Base-by-base conservation (phyloP, 2,113 vertebrate genomes). In the Fukomys damarensis region DNA sequence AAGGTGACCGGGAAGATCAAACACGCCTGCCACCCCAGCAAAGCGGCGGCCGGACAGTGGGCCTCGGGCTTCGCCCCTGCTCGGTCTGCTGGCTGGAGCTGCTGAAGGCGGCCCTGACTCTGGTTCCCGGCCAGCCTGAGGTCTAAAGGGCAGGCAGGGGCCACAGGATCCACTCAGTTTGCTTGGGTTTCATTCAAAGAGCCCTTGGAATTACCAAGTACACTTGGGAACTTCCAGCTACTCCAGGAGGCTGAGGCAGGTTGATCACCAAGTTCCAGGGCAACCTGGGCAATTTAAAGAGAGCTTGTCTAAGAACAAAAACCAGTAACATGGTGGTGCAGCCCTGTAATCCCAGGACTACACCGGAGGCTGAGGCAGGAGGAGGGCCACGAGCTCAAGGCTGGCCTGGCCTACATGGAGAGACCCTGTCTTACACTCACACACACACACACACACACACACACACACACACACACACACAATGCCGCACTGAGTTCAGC, bases 1-100 rank as follows among this genome's bases (percentile, higher is more conserved):
- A 43, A 58, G 83, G 79, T 93, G 97, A 92, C 70, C 28, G 92
- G 32, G 92, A 93, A 79, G 95, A 96, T 86, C 96, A 95, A 86
- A 81, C 93, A 77, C 24, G 56, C 86, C 41, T 87, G 81, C 74
- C 92, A 63, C 81, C 76, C 54, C 87, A 92, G 91, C 52, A 76
- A 94, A 66, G 32, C 63, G 76, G 46, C 46, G 46, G 46, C 9
- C 46, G 46, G 9, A 9, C 5, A 49, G 46, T 9, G 46, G 9
- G 46, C 5, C 46, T 49, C 46, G 5, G 46, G 46, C 46, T 9
- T 49, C 46, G 46, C 5, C 46, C 46, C 46, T 49, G 46, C 46
- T 49, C 46, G 46, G 46, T 49, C 46, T 9, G 46, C 46, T 49
- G 46, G 5, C 46, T 49, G 46, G 46, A 49, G 9, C 46, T 49